phyloP scores from a whole-genome alignment of 2,888 invertebrate species.

The Andrena hattorfiana region DNA sequence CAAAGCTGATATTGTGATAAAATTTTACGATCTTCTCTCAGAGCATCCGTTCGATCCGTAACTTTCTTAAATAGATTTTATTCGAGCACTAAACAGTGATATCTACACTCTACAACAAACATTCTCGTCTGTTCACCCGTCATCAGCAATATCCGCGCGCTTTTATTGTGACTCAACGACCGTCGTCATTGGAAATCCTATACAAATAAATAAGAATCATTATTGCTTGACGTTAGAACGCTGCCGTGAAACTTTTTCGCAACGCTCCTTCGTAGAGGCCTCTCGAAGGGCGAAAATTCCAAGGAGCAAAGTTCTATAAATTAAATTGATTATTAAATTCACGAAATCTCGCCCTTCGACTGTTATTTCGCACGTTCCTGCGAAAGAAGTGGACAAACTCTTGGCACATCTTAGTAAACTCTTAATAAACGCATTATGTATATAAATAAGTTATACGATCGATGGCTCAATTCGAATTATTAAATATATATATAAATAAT shows the following conservation, averaged over 20 bases:
- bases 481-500: constrained; percentile 75
- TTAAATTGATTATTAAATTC: constrained; percentile 11
- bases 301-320: constrained; percentile 8
- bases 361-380: constrained; percentile 3
- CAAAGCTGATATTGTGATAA: neutral
- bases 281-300: constrained; percentile 20
- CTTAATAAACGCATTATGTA: constrained; percentile 69
- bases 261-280: constrained; percentile 3
- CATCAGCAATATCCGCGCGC: constrained; percentile 29
- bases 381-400: constrained; percentile 56
- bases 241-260: constrained; percentile 28
- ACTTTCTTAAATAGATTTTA: constrained; percentile 75
- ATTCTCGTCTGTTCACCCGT: constrained; percentile 36
- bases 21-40: constrained; percentile 17
- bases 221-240: constrained; percentile 59
- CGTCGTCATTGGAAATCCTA: constrained; percentile 39
- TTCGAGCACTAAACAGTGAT: constrained; percentile 78
- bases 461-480: constrained; percentile 76
- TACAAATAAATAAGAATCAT: constrained; percentile 48
- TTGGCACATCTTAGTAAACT: constrained; percentile 71
- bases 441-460: constrained; percentile 78
- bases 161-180: constrained; percentile 46
- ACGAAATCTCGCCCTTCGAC: constrained; percentile 8
- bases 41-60: constrained; percentile 12
- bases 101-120: constrained; percentile 75